Base-by-base conservation (phyloP, 2,797 vertebrate species). In the Scarus forsteni region DNA sequence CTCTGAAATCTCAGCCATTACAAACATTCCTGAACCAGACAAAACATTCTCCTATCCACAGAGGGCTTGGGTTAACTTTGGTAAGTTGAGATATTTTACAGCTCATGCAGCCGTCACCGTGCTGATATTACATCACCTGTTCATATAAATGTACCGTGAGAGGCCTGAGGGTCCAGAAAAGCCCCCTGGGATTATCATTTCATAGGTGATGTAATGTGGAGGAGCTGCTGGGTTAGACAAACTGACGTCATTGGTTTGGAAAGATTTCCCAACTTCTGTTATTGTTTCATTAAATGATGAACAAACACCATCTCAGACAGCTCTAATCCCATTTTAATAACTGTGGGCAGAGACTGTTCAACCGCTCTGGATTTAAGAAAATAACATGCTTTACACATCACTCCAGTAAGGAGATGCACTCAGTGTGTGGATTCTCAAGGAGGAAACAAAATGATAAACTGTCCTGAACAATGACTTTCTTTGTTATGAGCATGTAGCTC, bases 81-180 rank as follows among this genome's bases (percentile, higher is more conserved):
- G 39, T 44, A 43, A 19, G 2, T 53, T 19, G 49, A 44, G 62
- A 78, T 81, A 61, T 77, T 81, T 84, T 69, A 3, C 64, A 82
- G 58, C 44, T 76, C 48, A 60, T 54, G 36, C 57, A 19, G 39
- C 11, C 8, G 35, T 11, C 60, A 45, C 15, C 35, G 8, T 53
- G 55, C 73, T 81, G 62, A 46, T 43, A 72, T 85, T 60, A 73
- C 72, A 52, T 89, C 86, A 85, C 36, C 56, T 18, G 69, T 55
- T 48, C 13, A 59, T 43, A 58, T 42, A 65, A 40, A 72, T 18
- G 49, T 14, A 60, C 36, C 0, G 10, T 66, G 60, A 12, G 34
- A 76, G 40, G 35, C 18, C 56, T 54, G 49, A 13, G 13, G 6
- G 42, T 71, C 14, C 49, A 58, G 62, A 49, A 56, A 44, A 70